Base-by-base conservation (phyloP, 1,140 invertebrate species). In the Zaprionus capensis region DNA sequence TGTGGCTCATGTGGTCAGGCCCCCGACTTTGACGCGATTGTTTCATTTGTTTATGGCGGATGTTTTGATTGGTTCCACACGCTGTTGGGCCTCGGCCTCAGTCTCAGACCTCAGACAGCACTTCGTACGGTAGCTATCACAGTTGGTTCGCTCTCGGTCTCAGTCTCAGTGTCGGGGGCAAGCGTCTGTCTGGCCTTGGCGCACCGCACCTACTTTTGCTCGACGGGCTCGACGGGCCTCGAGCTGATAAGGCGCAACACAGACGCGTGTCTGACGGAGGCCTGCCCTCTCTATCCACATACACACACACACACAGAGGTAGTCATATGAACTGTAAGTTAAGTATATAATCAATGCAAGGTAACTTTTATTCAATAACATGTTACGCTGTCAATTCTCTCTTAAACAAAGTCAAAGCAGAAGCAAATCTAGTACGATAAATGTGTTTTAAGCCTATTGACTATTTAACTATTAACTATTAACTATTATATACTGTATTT, bases 21-120 rank as follows among this genome's bases (percentile, higher is more conserved):
- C 84, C 77, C 75, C 69, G 22, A 67, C 15, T 15, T 22, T 22
- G 22, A 20, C n/a, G 67, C 71, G 76, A 87, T 80, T 78, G 70
- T 71, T 34, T 67, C 61, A 44, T 69, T 75, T 88, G 80, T 90
- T 88, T 88, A 78, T 79, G 63, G 78, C 78, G 84, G 78, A 90
- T 81, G 78, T 79, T 90, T 71, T 81, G 78, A 80, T 76, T 75
- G 62, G 73, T 59, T 83, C 77, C 75, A 73, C 81, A 56, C 46
- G 59, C 11, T 56, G n/a, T n/a, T 26, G 17, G 51, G 5, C n/a
- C 51, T 34, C 26, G 24, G 24, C 14, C 28, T 4, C 17, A 53
- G 49, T 38, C 57, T 7, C 11, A 38, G 57, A 14, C 17, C 41
- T 61, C 81, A 84, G 82, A 78, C 73, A 4, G 65, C 76, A 31